phyloP scores from a whole-genome alignment of 2,113 vertebrate species.

The Nothocercus julius region DNA sequence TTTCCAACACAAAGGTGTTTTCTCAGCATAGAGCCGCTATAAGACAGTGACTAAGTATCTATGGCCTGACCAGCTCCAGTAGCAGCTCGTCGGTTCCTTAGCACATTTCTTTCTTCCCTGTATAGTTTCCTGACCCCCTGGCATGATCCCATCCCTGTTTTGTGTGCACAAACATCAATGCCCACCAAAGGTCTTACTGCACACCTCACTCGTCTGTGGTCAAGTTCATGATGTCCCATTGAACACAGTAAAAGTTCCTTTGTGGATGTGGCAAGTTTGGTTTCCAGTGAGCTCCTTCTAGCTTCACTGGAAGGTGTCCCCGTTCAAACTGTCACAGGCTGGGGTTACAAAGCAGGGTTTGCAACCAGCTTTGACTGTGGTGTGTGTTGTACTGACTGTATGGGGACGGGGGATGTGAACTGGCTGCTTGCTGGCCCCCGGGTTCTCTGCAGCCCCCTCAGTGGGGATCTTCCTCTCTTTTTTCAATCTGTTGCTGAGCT shows the following conservation, averaged over 20 bases:
- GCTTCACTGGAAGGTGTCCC: rapidly evolving
- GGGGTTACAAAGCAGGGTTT: not conserved
- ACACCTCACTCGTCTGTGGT: not conserved
- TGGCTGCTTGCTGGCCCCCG: not conserved
- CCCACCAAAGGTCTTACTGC: not conserved
- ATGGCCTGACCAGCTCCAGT: not conserved
- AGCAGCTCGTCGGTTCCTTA: not conserved
- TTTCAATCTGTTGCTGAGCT: not conserved
- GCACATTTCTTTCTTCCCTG: not conserved
- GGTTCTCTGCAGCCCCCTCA: not conserved
- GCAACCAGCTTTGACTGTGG: not conserved
- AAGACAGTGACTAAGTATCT: not conserved
- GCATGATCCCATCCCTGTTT: not conserved
- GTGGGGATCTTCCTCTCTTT: not conserved
- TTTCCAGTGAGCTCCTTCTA: not conserved
- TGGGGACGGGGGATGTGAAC: rapidly evolving
- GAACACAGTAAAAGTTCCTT: not conserved
- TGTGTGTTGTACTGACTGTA: not conserved
- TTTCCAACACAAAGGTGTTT: constrained; percentile 5
- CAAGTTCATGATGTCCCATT: not conserved
- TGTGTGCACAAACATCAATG: not conserved
- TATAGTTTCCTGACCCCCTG: not conserved
- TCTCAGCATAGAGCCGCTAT: not conserved
- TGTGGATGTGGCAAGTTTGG: not conserved
- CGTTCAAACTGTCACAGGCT: not conserved